Percentiles rank a stretch among this genome's conserved stretches.
Evolutionary conservation across 2,113 vertebrate species (phyloP).

Genomic region (Oenanthe melanoleuca): DNA sequence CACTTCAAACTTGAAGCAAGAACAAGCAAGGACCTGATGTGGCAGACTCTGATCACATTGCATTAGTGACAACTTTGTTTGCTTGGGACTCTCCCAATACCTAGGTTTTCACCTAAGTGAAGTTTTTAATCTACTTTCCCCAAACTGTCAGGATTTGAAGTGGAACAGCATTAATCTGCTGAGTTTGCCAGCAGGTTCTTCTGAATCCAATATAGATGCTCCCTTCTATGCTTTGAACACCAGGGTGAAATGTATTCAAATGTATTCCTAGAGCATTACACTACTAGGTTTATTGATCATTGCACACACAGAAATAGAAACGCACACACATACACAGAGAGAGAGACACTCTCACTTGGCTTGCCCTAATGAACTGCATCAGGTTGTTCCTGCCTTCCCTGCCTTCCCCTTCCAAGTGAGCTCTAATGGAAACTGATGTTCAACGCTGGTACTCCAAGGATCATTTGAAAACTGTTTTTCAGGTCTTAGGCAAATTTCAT

Average conservation of each 20-base stretch:
- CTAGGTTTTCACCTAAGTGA: neutral
- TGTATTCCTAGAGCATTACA: neutral
- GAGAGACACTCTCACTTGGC: neutral
- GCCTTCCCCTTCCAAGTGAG: neutral
- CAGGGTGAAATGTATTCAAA: neutral
- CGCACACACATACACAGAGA: neutral
- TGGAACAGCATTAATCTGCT: neutral
- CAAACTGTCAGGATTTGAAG: neutral
- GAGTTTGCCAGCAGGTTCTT: neutral
- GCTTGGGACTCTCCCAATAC: neutral
- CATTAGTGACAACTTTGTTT: neutral
- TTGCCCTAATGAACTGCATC: neutral
- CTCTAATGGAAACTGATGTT: neutral
- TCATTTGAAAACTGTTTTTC: neutral
- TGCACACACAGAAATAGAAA: neutral
- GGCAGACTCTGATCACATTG: neutral
- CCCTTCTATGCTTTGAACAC: neutral
- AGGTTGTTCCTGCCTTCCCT: neutral
- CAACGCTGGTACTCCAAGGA: neutral
- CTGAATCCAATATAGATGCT: neutral
- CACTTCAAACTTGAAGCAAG: neutral
- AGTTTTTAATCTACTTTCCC: neutral
- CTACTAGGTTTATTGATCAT: neutral
- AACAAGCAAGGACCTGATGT: rapidly evolving
- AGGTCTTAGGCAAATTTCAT: neutral